A percentile compares a stretch with the other conserved stretches of the same genome.
Evolutionary conservation across 1,140 invertebrate genomes (phyloP).

Genomic region (Trichomalopsis sarcophagae): DNA sequence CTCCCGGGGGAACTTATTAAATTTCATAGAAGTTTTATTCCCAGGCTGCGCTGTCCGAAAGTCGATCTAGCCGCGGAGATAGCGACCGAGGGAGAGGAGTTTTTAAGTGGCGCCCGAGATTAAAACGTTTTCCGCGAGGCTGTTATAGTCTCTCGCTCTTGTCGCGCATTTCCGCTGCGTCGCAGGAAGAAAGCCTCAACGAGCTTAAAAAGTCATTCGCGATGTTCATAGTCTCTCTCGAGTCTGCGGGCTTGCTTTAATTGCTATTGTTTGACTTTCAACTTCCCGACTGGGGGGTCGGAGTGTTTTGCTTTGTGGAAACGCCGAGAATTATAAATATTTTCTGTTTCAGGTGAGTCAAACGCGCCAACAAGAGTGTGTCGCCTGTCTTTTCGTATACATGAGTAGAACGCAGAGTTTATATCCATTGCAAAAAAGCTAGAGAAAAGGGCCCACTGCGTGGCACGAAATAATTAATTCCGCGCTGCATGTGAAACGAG

Average conservation of each 20-base stretch:
- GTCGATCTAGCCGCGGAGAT: constrained; percentile 60
- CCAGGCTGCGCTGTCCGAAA: constrained; percentile 56
- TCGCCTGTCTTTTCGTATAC: constrained; percentile 58
- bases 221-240: background rate
- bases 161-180: constrained; percentile 52
- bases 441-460: constrained; percentile 16
- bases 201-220: constrained; percentile 47
- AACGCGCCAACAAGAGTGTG: background rate
- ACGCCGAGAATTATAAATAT: background rate
- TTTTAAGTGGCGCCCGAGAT: constrained; percentile 69
- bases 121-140: constrained; percentile 64
- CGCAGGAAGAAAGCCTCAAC: constrained; percentile 39
- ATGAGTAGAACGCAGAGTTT: constrained; percentile 36
- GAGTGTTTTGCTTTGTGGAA: background rate
- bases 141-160: constrained; percentile 20
- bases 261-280: background rate
- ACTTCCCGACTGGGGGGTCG: background rate
- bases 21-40: constrained; percentile 72
- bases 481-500: too few relatives aligned
- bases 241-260: background rate
- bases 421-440: too few relatives aligned
- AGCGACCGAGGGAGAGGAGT: constrained; percentile 62
- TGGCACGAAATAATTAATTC: too few relatives aligned
- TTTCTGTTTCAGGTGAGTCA: background rate
- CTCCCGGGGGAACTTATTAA: constrained; percentile 68